Base-by-base conservation (phyloP, 2,888 invertebrate genomes). In the Miltochrista miniata region DNA sequence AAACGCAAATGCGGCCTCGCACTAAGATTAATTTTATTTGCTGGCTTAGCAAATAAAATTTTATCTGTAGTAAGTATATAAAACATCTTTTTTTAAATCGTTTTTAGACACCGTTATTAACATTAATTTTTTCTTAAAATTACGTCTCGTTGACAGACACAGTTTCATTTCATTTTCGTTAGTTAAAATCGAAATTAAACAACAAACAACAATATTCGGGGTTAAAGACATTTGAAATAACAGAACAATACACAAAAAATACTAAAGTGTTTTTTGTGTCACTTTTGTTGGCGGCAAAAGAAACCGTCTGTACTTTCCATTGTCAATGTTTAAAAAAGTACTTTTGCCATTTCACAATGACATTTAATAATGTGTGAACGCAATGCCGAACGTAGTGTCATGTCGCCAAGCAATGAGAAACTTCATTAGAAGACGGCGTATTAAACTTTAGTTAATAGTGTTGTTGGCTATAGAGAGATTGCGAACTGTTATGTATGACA, bases 301-400 rank as follows among this genome's bases (percentile, higher is more conserved):
- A 45, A 45, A 45, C 36, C 45, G 13, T 36, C 45, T n/a, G 11
- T 18, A 44, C 47, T 51, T 51, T 47, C 51, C 42, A 46, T 51
- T 51, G 45, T 39, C 46, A 12, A 30, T 35, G 51, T 44, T 34
- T n/a, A n/a, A n/a, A n/a, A n/a, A n/a, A 35, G 24, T 47, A 43
- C 43, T 39, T 47, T 11, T 45, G 30, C 51, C 36, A 46, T 43
- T 39, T 47, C 51, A 51, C 51, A 47, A 47, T 47, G 47, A 51
- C 43, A 35, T 35, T 30, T 18, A 38, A 46, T 31, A 44, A 11
- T 42, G 48, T 48, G 40, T 43, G 45, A 46, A 38, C 31, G 35
- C n/a, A 38, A 24, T 31, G 41, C 34, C n/a, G n/a, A n/a, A n/a
- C n/a, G n/a, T n/a, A n/a, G n/a, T n/a, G n/a, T 35, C 35, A 12